Evolutionary conservation across 2,113 vertebrate species (phyloP).

Genomic region (Zosterops hypoxanthus): DNA sequence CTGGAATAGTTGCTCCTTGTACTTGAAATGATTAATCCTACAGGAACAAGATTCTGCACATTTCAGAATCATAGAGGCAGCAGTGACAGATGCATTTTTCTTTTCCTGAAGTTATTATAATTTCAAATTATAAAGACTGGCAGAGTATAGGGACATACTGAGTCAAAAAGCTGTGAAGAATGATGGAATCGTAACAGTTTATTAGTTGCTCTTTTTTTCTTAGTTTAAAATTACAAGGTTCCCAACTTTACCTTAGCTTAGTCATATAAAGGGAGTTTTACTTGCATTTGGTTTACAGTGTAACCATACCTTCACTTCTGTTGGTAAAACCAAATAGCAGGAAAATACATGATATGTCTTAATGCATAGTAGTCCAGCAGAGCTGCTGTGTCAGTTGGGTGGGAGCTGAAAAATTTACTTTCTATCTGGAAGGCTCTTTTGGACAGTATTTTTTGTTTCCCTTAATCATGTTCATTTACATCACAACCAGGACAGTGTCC

Average conservation of each 20-base stretch:
- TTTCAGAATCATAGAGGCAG: not conserved
- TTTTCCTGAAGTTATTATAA: not conserved
- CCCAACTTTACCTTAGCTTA: not conserved
- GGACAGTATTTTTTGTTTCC: not conserved
- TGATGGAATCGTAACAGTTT: not conserved
- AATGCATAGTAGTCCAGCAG: not conserved
- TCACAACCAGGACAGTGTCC: not conserved
- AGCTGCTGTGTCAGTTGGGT: not conserved
- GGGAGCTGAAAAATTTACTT: not conserved
- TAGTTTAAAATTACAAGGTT: not conserved
- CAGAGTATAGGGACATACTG: not conserved
- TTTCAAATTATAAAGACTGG: not conserved
- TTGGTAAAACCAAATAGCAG: not conserved
- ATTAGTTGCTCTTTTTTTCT: not conserved
- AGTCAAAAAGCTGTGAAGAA: not conserved
- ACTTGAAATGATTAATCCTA: not conserved
- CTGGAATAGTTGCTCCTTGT: not conserved
- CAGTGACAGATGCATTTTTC: not conserved
- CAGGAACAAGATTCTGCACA: not conserved
- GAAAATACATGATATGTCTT: not conserved
- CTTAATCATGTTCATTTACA: not conserved
- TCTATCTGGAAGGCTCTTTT: not conserved
- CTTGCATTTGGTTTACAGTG: not conserved
- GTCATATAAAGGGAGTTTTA: not conserved
- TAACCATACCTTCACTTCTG: not conserved